Evolutionary conservation across 2,888 invertebrate species (phyloP).

Genomic region (Rosalia funebris): DNA sequence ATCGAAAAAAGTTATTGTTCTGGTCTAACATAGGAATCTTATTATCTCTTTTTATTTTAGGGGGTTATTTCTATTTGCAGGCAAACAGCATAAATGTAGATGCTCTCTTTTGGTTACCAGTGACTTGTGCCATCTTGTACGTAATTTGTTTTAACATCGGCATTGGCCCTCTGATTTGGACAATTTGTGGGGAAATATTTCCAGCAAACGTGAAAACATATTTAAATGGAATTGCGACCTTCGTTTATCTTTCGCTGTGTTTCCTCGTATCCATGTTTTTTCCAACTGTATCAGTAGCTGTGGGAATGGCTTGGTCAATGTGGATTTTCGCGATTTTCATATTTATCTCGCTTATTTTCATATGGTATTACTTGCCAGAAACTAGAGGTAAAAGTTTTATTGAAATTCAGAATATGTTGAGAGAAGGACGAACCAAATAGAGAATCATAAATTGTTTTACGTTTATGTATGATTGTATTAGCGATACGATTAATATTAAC

Average conservation of each 20-base stretch:
- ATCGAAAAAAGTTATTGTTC: conserved; percentile 76
- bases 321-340: conserved; percentile 69
- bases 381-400: conserved; percentile 47
- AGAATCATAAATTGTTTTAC: too few relatives aligned
- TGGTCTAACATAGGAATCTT: conserved; percentile 74
- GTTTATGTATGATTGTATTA: too few relatives aligned
- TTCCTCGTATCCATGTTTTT: conserved; percentile 66
- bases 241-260: conserved; percentile 59
- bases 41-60: conserved; percentile 63
- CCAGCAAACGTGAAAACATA: conserved; percentile 79
- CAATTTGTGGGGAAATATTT: conserved; percentile 84
- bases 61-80: conserved; percentile 46
- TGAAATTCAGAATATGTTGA: conserved; percentile 38
- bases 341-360: conserved; percentile 28
- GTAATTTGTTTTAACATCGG: conserved; percentile 76
- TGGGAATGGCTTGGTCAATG: conserved; percentile 41
- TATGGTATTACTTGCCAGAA: conserved; percentile 33
- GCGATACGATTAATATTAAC: too few relatives aligned
- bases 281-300: conserved; percentile 65
- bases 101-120: conserved; percentile 73
- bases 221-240: conserved; percentile 60
- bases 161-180: conserved; percentile 82
- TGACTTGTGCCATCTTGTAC: conserved; percentile 75
- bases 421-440: conserved; percentile 12
- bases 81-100: conserved; percentile 30